These are phyloP conservation scores for Enteromius unitaeniatus DNA, from an alignment of 2,797 vertebrate genomes.

Conservation along the genomic window DNA sequence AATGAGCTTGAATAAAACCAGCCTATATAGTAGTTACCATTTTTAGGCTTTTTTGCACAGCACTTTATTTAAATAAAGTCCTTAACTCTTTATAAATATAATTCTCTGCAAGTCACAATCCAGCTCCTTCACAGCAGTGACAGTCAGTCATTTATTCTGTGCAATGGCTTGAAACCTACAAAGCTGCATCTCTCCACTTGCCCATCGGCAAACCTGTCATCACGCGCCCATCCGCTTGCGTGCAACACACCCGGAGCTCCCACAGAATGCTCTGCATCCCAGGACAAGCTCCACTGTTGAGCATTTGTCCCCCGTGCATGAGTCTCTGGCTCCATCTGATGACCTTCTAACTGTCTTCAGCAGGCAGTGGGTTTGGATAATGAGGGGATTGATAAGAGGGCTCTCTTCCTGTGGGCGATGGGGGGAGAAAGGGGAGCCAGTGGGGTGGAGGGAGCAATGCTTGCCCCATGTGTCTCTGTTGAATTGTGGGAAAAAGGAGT, in stretches of 20 bases:
- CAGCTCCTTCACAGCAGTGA: constrained; percentile 13
- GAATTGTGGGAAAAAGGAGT: constrained; percentile 76
- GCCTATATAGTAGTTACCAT: background rate
- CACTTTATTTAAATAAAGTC: background rate
- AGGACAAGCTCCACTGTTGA: constrained; percentile 44
- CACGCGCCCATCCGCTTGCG: constrained; percentile 58
- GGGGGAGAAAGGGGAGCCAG: constrained; percentile 35
- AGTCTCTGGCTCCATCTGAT: constrained; percentile 73
- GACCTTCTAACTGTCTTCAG: constrained; percentile 75
- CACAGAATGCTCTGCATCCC: constrained; percentile 46
- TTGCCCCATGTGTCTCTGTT: constrained; percentile 53
- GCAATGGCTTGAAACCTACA: constrained; percentile 28
- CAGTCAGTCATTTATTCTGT: constrained; percentile 45
- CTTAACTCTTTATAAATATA: background rate
- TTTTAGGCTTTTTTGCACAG: background rate
- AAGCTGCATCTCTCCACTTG: constrained; percentile 51
- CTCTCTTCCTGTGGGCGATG: constrained; percentile 62
- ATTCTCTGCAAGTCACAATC: background rate
- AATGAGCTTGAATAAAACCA: background rate
- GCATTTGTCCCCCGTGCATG: constrained; percentile 35
- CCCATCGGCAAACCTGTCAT: constrained; percentile 57
- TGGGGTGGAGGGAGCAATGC: constrained; percentile 57
- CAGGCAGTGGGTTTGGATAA: constrained; percentile 74
- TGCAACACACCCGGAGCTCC: constrained; percentile 50
- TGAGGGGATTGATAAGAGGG: constrained; percentile 76